These are phyloP conservation scores for Hemistola chrysoprasaria DNA, from an alignment of 2,888 invertebrate species.

Conservation along the genomic window DNA sequence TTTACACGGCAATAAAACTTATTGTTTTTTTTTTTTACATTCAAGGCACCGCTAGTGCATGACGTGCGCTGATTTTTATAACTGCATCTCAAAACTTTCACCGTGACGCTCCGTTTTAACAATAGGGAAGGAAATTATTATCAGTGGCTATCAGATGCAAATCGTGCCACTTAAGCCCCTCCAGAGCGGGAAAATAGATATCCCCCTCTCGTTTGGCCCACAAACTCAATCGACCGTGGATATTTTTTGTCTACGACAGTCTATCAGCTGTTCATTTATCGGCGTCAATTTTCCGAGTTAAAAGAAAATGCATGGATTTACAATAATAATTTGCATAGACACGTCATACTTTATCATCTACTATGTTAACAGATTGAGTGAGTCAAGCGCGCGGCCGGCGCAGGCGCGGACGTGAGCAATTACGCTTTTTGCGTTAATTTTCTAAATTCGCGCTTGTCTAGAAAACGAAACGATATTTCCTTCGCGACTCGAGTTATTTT, in stretches of 20 bases:
- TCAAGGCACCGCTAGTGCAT: conserved; percentile 7
- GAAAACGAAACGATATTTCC: conserved; percentile 60
- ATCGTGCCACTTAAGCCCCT: conserved; percentile 70
- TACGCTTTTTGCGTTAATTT: conserved; percentile 62
- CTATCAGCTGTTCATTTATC: conserved; percentile 37
- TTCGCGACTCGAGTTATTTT: conserved; percentile 39
- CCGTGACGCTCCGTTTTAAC: conserved; percentile 47
- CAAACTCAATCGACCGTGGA: conserved; percentile 72
- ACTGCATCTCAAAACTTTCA: conserved; percentile 46
- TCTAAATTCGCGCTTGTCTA: conserved; percentile 56
- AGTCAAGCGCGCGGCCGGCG: conserved; percentile 54
- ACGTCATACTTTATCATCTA: conserved; percentile 40
- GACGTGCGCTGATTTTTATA: conserved; percentile 21
- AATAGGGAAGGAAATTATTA: conserved; percentile 65
- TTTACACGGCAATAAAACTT: no score
- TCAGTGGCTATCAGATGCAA: conserved; percentile 72
- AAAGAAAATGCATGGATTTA: conserved; percentile 63
- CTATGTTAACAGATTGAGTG: conserved; percentile 39
- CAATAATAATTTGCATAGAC: no score
- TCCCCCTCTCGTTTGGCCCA: conserved; percentile 60
- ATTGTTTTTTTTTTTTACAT: not conserved
- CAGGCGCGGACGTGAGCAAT: conserved; percentile 57
- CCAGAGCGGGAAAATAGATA: conserved; percentile 48
- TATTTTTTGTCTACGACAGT: conserved; percentile 42
- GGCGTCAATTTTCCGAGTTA: conserved; percentile 27